Evolutionary conservation across 2,797 vertebrate species (phyloP), one percentile per base, ranked within the genome.

Genomic region (Acestrorhynchus altus): DNA sequence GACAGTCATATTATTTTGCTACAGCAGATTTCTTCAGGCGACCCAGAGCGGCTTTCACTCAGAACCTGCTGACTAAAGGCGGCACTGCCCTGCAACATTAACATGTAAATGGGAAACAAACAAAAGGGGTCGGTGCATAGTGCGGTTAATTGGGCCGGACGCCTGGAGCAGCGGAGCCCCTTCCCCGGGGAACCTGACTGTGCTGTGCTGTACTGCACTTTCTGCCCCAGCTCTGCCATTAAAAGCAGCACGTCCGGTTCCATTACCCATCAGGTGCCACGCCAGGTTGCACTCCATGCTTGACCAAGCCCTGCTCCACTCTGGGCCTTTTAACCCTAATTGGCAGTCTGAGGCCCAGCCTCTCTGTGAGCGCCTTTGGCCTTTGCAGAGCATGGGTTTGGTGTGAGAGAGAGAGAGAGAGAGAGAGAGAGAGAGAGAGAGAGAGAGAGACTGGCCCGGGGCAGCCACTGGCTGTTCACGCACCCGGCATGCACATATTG

Each of bases 21-120:
- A 65, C 24, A 59, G 66, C 49, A 26, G 71, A 44, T 13, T 22
- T 64, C 13, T 15, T 44, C 71, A 13, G 13, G 20, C 40, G 59
- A 67, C 39, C 35, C 54, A 35, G 54, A 69, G 65, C 72, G 47
- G 64, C n/a, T 63, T 35, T 64, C 18, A 20, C 52, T 73, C 67
- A 59, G 72, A 35, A 77, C 76, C 52, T 82, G 76, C 79, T 75
- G 79, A 82, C 76, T 78, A 72, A 73, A 76, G 77, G 80, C 78
- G 77, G 78, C 74, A 76, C 77, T 84, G 70, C 82, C 83, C 75
- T 64, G 72, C 84, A 83, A 77, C 76, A 88, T 89, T 87, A 87
- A 84, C 85, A 87, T 87, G 85, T 80, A 85, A 87, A 85, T 85
- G 78, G 65, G 79, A 79, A 79, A 79, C 84, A 83, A 86, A 86